These are phyloP conservation scores for Melanotaenia pygmaea DNA, from an alignment of 2,797 vertebrate genomes.

Conservation along the genomic window DNA sequence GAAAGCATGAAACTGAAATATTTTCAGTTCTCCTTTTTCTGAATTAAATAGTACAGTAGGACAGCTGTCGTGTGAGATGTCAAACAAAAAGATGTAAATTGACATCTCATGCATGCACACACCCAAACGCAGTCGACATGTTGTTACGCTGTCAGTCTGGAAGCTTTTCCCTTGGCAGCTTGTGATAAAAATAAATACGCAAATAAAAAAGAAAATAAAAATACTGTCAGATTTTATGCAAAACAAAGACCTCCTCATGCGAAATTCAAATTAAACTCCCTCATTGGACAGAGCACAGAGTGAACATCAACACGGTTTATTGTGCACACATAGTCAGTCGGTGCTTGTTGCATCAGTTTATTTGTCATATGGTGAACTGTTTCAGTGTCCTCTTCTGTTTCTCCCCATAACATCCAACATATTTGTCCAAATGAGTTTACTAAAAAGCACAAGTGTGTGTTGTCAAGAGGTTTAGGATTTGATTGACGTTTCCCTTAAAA, in stretches of 20 bases:
- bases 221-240: conserved; percentile 16
- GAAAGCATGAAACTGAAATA: too few species aligned
- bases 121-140: neutral
- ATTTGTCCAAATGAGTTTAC: conserved; percentile 1
- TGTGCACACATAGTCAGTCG: conserved; percentile 18
- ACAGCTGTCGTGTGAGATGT: neutral
- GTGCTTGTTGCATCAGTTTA: conserved; percentile 9
- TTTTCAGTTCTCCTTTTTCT: too few species aligned
- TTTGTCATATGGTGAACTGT: conserved; percentile 14
- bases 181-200: conserved; percentile 19
- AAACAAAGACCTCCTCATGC: conserved; percentile 16
- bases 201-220: conserved; percentile 11
- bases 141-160: conserved; percentile 13
- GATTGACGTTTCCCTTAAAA: neutral
- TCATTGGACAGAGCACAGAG: conserved; percentile 9
- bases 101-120: neutral
- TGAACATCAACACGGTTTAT: conserved; percentile 19
- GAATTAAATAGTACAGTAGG: too few species aligned
- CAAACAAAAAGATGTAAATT: neutral
- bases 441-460: neutral
- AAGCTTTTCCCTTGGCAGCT: conserved; percentile 21
- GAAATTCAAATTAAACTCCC: conserved; percentile 20
- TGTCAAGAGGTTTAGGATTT: neutral
- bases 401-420: neutral
- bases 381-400: conserved; percentile 1